These are phyloP conservation scores for Dasysyrphus tricinctus DNA, from an alignment of 2,888 invertebrate genomes.

Conservation along the genomic window DNA sequence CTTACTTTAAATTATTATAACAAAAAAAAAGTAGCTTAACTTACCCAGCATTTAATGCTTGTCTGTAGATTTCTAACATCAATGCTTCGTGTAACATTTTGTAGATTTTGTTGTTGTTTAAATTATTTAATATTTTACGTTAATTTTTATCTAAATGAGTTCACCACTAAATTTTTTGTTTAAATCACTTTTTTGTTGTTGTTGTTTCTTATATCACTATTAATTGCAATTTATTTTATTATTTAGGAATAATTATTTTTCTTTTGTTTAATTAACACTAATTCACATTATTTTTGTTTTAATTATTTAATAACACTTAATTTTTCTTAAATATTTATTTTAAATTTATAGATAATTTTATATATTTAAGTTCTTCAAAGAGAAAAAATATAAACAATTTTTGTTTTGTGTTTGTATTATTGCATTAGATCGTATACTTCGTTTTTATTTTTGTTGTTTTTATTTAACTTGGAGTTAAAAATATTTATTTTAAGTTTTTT, in stretches of 20 bases:
- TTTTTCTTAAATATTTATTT: conserved; percentile 51
- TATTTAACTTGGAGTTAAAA: conserved; percentile 49
- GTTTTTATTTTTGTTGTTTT: conserved; percentile 43
- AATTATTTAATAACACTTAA: conserved; percentile 69
- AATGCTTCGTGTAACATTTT: conserved; percentile 82
- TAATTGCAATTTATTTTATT: conserved; percentile 50
- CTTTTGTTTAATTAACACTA: conserved; percentile 72
- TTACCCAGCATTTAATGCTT: conserved; percentile 83
- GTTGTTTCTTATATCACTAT: conserved; percentile 77
- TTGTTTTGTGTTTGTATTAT: conserved; percentile 73
- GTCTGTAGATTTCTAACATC: conserved; percentile 83
- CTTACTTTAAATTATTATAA: not conserved
- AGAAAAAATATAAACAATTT: conserved; percentile 74
- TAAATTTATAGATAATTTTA: conserved; percentile 62
- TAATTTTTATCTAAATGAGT: conserved; percentile 62
- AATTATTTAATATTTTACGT: conserved; percentile 44
- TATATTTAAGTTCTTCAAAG: conserved; percentile 76
- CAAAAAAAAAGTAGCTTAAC: conserved; percentile 54
- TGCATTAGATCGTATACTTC: conserved; percentile 79
- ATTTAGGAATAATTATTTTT: conserved; percentile 16
- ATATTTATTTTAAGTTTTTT: conserved; percentile 38
- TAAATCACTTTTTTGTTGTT: conserved; percentile 73
- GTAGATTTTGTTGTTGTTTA: conserved; percentile 45
- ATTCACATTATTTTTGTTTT: conserved; percentile 68
- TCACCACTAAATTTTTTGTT: conserved; percentile 67